Evolutionary conservation across 2,888 invertebrate species (phyloP).

Genomic region (Muschampia plurimacula): DNA sequence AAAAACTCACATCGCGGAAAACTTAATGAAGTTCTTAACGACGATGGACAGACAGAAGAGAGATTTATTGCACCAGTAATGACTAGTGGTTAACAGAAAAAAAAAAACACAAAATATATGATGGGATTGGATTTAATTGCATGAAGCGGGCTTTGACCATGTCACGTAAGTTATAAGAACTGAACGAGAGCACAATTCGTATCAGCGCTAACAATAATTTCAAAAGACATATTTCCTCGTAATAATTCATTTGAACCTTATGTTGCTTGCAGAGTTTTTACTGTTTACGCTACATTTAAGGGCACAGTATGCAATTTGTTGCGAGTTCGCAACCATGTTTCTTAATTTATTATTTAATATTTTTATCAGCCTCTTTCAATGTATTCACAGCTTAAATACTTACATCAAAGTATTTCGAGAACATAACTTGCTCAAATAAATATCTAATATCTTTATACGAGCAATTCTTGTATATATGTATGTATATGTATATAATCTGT

Average conservation of each 20-base stretch:
- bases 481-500: no score
- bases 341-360: background rate
- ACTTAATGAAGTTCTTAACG: conserved; percentile 80
- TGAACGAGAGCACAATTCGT: conserved; percentile 43
- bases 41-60: conserved; percentile 63
- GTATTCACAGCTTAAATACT: no score
- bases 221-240: conserved; percentile 44
- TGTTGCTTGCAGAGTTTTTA: conserved; percentile 13
- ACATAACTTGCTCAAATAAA: no score
- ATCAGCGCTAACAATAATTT: conserved; percentile 45
- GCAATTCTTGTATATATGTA: no score
- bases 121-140: conserved; percentile 54
- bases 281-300: conserved; percentile 36
- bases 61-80: conserved; percentile 80
- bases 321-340: background rate
- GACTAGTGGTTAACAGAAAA: conserved; percentile 62
- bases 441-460: no score
- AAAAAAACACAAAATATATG: conserved; percentile 51
- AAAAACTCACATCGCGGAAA: conserved; percentile 65
- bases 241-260: conserved; percentile 43
- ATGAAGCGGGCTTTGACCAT: conserved; percentile 44
- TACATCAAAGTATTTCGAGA: no score
- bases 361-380: background rate
- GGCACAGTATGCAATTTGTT: conserved; percentile 28
- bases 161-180: conserved; percentile 49